Conservation (phyloP, 2,113 vertebrate genomes). For the Micromys minutus region DNA sequence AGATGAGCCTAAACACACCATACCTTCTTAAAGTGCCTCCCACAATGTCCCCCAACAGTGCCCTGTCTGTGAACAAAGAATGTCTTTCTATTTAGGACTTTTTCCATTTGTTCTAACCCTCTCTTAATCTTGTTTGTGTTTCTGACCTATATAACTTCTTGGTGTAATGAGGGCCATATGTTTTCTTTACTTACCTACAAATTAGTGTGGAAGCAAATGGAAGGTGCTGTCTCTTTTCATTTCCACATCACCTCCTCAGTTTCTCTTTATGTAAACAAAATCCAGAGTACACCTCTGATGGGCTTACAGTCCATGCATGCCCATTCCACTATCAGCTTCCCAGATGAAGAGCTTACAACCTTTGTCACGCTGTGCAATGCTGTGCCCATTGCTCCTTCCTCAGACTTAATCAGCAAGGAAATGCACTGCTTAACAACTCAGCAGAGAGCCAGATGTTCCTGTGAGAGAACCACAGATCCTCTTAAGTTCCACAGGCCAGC, state of each 20-base stretch:
- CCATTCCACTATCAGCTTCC: not conserved
- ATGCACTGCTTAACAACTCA: not conserved
- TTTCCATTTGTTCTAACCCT: not conserved
- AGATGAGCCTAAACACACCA: not conserved
- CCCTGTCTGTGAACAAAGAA: not conserved
- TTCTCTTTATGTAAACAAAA: constrained; percentile 19
- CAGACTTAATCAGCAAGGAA: not conserved
- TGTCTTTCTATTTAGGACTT: not conserved
- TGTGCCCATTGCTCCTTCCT: not conserved
- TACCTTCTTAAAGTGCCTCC: not conserved
- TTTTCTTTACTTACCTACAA: not conserved
- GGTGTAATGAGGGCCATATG: not conserved
- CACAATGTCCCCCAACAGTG: too few species aligned
- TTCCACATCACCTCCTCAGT: not conserved
- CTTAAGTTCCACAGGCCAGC: not conserved
- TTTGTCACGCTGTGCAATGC: not conserved
- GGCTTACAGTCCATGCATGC: not conserved
- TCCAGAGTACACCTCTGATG: not conserved
- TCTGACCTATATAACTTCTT: constrained; percentile 8
- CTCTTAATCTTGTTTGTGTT: not conserved
- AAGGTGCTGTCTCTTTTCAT: not conserved
- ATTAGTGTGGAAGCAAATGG: not conserved
- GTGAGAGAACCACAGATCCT: not conserved
- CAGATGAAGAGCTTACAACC: not conserved
- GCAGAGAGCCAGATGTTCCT: not conserved